Evolutionary conservation across 1,140 invertebrate species (phyloP), one percentile per base, ranked within the genome.

Genomic region (Venturia canescens): DNA sequence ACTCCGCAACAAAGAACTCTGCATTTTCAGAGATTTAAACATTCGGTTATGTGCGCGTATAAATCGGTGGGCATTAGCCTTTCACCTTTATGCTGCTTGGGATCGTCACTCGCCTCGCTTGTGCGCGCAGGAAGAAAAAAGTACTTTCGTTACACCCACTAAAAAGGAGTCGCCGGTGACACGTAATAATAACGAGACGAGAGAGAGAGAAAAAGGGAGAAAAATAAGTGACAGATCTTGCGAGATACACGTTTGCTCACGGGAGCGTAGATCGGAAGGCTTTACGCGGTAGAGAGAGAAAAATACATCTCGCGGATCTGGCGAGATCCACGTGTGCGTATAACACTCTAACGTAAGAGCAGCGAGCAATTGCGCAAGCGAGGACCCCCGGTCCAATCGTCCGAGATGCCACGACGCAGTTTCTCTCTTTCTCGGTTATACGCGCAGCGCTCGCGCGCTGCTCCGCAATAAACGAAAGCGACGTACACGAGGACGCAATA

Each of bases 401-500:
- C 44, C 21, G n/a, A 74, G 71, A 74, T 74, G 44, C 71, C 48
- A 48, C 60, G 48, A 15, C 13, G 16, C 23, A 44, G 18, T n/a
- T 18, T 53, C 23, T 27, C 21, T 50, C 29, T 72, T 13, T n/a
- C 21, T 9, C 38, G n/a, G 23, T 44, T 53, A 53, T 31, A 48
- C 13, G 26, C 27, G 34, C 44, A 48, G 16, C 44, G 44, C 16
- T 9, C 44, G 16, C 44, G 16, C 44, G 44, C 44, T 16, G 44
- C 5, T n/a, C 18, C 21, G 21, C 7, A 18, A 57, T 57, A 57
- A 60, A 67, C 53, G 21, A 67, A 57, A 77, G 34, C n/a, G 63
- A 84, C 75, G 38, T 60, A 67, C n/a, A n/a, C 63, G 86, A 86
- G 83, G 83, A 88, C 84, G 83, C 86, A 84, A 82, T 89, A 71